Conservation (phyloP, 2,113 vertebrate genomes). For the Acanthochromis polyacanthus region DNA sequence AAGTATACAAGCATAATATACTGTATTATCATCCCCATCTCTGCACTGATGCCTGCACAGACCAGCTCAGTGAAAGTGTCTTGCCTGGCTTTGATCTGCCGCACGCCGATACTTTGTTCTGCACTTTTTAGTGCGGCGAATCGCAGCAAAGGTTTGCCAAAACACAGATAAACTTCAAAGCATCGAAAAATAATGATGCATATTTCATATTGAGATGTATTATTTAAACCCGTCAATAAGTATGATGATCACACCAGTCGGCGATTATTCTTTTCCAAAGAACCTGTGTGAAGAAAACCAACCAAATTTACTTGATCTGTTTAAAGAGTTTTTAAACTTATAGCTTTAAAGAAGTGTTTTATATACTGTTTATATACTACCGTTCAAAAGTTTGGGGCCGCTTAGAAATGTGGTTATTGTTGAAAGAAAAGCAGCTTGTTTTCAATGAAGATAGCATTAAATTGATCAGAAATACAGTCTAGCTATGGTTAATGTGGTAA, state of each 20-base stretch:
- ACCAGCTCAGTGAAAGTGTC: slow-evolving; percentile 34
- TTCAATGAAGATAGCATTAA: too few relatives aligned
- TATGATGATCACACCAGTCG: slow-evolving; percentile 16
- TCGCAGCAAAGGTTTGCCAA: slow-evolving; percentile 50
- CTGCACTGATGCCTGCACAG: slow-evolving; percentile 46
- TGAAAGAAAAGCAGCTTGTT: too few relatives aligned
- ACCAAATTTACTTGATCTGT: slow-evolving; percentile 17
- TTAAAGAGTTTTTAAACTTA: neutral
- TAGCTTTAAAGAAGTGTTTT: slow-evolving; percentile 14
- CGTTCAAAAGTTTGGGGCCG: too few relatives aligned
- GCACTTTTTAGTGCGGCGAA: slow-evolving; percentile 38
- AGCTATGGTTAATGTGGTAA: too few relatives aligned
- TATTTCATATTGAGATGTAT: slow-evolving; percentile 65
- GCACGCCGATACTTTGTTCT: slow-evolving; percentile 40
- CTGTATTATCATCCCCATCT: slow-evolving; percentile 53
- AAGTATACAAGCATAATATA: slow-evolving; percentile 41
- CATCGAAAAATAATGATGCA: slow-evolving; percentile 54
- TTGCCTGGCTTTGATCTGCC: slow-evolving; percentile 68
- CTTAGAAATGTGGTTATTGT: too few relatives aligned
- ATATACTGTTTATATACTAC: slow-evolving; percentile 3
- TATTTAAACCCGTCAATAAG: slow-evolving; percentile 67
- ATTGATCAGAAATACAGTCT: too few relatives aligned
- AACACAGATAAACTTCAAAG: slow-evolving; percentile 73
- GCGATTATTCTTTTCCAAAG: slow-evolving; percentile 5
- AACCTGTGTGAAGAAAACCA: neutral